phyloP scores from a whole-genome alignment of 2,888 invertebrate species.

The Escarpia spicata region DNA sequence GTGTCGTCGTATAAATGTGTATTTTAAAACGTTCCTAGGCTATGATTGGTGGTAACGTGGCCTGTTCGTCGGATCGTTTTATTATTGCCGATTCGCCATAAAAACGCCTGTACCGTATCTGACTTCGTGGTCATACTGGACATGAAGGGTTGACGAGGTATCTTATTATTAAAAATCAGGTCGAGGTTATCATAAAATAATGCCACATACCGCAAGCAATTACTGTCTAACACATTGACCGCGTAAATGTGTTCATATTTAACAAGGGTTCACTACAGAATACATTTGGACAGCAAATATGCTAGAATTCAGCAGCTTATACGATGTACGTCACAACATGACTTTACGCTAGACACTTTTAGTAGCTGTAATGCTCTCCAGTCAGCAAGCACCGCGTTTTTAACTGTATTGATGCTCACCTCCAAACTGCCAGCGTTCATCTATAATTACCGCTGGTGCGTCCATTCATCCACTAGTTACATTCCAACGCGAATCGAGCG shows the following conservation, averaged over 20 bases:
- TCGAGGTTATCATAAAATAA: no score
- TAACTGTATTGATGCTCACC: neutral
- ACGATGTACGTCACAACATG: no score
- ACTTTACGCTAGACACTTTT: no score
- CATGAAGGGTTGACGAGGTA: neutral
- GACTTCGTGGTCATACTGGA: neutral
- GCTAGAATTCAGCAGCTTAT: no score
- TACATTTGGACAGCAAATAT: no score
- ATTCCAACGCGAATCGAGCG: neutral
- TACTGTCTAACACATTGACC: no score
- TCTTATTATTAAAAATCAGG: no score
- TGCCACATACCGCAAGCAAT: no score
- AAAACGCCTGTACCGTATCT: neutral
- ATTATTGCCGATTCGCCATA: neutral
- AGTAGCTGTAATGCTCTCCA: neutral
- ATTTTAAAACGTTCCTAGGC: neutral
- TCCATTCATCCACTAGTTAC: neutral
- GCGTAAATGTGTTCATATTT: no score
- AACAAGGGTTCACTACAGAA: no score
- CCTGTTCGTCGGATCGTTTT: neutral
- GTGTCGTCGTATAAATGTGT: neutral
- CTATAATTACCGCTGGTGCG: neutral
- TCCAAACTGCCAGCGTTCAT: neutral
- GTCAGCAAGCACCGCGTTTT: neutral
- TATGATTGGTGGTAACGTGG: neutral